Conservation (phyloP, 2,797 vertebrate genomes). For the Sebastes minor region DNA sequence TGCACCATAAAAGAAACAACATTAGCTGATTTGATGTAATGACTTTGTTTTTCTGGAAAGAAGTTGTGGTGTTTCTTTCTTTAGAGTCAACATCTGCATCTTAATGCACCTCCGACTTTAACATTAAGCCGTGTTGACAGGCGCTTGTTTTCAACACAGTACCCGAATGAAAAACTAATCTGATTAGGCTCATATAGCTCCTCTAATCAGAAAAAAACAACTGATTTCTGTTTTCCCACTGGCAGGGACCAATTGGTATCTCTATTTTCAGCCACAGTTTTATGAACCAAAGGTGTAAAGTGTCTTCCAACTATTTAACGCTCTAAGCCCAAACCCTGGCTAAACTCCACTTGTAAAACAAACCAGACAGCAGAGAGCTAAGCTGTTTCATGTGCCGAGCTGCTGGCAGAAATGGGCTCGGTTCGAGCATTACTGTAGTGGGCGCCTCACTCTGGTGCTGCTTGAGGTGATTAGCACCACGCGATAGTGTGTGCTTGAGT, state of each 20-base stretch:
- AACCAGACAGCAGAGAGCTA: slow-evolving; percentile 28
- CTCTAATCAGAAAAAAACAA: not conserved
- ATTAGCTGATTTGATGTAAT: not conserved
- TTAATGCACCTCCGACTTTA: not conserved
- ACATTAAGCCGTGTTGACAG: not conserved
- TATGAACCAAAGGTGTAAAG: slow-evolving; percentile 18
- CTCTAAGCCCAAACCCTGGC: not conserved
- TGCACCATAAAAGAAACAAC: not conserved
- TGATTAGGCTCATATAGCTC: not conserved
- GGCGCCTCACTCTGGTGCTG: slow-evolving; percentile 5
- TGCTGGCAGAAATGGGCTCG: slow-evolving; percentile 33
- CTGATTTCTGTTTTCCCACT: not conserved
- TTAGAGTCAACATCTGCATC: not conserved
- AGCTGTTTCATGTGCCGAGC: slow-evolving; percentile 59
- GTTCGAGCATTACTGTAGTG: slow-evolving; percentile 22
- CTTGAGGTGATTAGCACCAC: slow-evolving; percentile 27
- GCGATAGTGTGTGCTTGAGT: not conserved
- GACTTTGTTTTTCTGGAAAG: not conserved
- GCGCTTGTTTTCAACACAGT: not conserved
- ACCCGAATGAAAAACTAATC: not conserved
- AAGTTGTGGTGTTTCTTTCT: not conserved
- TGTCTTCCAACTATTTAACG: slow-evolving; percentile 8
- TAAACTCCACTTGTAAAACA: slow-evolving; percentile 28
- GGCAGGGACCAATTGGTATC: not conserved
- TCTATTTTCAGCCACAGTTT: slow-evolving; percentile 17